These are phyloP conservation scores for Halocaridina rubra DNA, from an alignment of 2,888 invertebrate genomes.

Conservation along the genomic window DNA sequence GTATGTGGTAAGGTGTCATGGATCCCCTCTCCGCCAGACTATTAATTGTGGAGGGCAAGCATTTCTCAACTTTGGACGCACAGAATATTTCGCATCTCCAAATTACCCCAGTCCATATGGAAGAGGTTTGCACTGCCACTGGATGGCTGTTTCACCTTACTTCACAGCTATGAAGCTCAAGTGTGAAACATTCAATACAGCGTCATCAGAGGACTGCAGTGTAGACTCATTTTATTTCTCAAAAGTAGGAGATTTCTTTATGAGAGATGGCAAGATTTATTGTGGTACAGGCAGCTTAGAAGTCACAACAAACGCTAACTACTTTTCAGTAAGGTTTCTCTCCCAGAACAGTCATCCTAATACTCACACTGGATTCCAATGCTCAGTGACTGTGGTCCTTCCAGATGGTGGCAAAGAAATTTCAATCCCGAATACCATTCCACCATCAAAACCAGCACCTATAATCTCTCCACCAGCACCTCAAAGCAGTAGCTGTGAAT, in stretches of 20 bases:
- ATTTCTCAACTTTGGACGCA: not conserved
- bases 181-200: not conserved
- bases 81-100: not conserved
- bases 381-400: not conserved
- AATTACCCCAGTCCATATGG: constrained; percentile 6
- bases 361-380: not conserved
- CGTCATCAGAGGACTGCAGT: not conserved
- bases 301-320: not conserved
- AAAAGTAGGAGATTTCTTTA: not conserved
- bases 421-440: not conserved
- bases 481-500: not conserved
- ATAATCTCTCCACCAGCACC: not conserved
- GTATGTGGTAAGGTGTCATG: too few relatives aligned
- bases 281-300: not conserved
- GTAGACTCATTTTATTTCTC: not conserved
- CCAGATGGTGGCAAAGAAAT: too few relatives aligned
- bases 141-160: not conserved
- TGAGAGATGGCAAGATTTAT: not conserved
- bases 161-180: not conserved
- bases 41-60: not conserved
- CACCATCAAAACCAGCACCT: not conserved
- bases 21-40: too few relatives aligned
- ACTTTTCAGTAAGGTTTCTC: not conserved
- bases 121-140: not conserved
- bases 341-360: not conserved